Evolutionary conservation across 2,797 vertebrate genomes (phyloP).

Genomic region (Gallirallus australis): DNA sequence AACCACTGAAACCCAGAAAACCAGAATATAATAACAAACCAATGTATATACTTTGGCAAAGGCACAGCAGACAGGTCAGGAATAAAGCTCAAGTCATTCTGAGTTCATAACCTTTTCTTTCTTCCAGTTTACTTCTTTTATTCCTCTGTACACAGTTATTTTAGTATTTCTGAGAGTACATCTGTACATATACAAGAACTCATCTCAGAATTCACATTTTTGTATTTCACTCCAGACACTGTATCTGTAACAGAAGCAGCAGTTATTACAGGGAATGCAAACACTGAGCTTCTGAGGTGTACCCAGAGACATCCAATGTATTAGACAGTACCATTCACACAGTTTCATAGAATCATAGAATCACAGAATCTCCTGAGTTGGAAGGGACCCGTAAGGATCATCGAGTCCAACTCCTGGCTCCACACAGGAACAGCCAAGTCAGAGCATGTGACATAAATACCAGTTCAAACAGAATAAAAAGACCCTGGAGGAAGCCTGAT

Average conservation of each 20-base stretch:
- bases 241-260: background rate
- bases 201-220: background rate
- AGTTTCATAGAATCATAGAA: background rate
- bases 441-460: no score
- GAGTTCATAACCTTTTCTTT: background rate
- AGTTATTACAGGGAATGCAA: background rate
- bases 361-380: no score
- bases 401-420: no score
- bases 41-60: background rate
- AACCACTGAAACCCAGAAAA: background rate
- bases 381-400: no score
- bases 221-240: background rate
- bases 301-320: no score
- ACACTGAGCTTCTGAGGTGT: background rate
- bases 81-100: background rate
- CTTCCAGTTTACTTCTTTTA: background rate
- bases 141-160: background rate
- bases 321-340: background rate
- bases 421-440: no score
- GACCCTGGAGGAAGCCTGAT: background rate
- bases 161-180: background rate
- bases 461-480: background rate
- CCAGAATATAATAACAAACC: background rate
- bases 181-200: background rate
- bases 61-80: background rate